Percentiles rank a stretch among this genome's conserved stretches.
These are phyloP conservation scores for Cyclina sinensis DNA, from an alignment of 1,140 invertebrate genomes.

Conservation along the genomic window DNA sequence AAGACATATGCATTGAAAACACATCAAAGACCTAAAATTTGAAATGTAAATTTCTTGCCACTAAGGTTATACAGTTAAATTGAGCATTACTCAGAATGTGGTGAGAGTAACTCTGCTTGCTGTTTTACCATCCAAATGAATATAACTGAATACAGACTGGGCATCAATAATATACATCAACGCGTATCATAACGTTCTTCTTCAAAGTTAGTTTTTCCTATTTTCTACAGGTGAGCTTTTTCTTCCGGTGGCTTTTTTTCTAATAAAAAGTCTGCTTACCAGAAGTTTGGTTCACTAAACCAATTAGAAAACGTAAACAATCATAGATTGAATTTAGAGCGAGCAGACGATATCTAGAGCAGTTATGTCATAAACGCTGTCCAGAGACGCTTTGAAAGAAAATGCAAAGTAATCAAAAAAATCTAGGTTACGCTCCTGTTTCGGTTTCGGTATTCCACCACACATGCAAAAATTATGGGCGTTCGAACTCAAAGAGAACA, in stretches of 20 bases:
- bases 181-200: too few relatives aligned
- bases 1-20: too few relatives aligned
- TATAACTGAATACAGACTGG: too few relatives aligned
- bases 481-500: too few relatives aligned
- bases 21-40: too few relatives aligned
- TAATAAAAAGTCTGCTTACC: not conserved
- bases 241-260: not conserved
- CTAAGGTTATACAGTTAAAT: too few relatives aligned
- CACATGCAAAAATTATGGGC: not conserved
- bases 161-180: too few relatives aligned
- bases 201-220: too few relatives aligned
- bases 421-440: not conserved
- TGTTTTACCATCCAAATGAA: too few relatives aligned
- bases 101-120: too few relatives aligned
- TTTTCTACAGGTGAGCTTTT: slow-evolving; percentile 4
- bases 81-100: too few relatives aligned
- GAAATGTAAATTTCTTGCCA: too few relatives aligned
- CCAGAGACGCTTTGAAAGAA: not conserved
- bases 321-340: slow-evolving; percentile 4
- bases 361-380: not conserved
- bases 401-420: slow-evolving; percentile 7
- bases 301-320: slow-evolving; percentile 9
- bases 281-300: not conserved
- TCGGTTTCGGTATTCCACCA: not conserved
- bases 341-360: not conserved